Evolutionary conservation across 2,113 vertebrate species (phyloP), one percentile per base, ranked within the genome.

Genomic region (Ailuropoda melanoleuca): DNA sequence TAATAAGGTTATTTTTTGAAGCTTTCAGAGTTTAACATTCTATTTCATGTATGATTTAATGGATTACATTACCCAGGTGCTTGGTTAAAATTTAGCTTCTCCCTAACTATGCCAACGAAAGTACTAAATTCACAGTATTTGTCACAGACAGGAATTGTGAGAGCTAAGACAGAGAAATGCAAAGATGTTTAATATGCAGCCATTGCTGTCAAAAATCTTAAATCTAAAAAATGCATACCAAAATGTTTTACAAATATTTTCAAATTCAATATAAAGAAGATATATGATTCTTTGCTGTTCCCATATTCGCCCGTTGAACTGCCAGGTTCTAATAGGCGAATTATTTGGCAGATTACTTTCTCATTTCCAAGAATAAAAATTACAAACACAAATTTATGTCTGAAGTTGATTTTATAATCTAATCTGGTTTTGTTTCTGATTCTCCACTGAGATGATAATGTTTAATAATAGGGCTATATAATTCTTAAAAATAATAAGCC

Each of bases 281-380:
- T 15, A 37, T 14, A 62, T 43, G 5, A 43, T 62, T 62, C 29
- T 66, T 29, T 39, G 2, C n/a, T 88, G 10, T 10, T 84, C 84
- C 66, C 23, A 13, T 60, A 48, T 7, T 74, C 81, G 18, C n/a
- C 80, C 74, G 1, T 29, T 95, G 13, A 74, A 29, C 21, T 58
- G 8, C 13, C 4, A 58, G 3, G 2, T 56, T 1, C 17, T 81
- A 68, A 43, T 23, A 60, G 23, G 15, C 81, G 15, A 4, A 84
- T 60, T 66, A 88, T 53, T 56, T 46, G 48, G 15, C 39, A 85
- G 7, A 48, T 74, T 91, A 85, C 26, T 55, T 55, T 75, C 31
- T 93, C 18, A 93, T 62, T 85, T 81, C 26, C 83, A 95, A 92
- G 43, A 88, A 90, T 37, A 88, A 84, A 93, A 93, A 85, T 48